Evolutionary conservation across 2,113 vertebrate genomes (phyloP).

Genomic region (Melospiza georgiana): DNA sequence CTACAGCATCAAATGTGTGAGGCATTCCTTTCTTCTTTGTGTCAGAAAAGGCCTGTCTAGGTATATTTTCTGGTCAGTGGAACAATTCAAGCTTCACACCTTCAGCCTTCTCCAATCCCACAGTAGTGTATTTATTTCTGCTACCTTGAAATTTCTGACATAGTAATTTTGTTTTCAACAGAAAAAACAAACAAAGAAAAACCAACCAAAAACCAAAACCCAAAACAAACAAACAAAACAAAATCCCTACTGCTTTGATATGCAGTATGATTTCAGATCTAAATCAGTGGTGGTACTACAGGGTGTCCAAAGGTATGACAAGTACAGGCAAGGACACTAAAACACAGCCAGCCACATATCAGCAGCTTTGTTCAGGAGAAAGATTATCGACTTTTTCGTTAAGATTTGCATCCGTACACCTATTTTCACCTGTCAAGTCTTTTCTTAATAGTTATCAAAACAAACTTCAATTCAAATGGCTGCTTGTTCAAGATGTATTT

Average conservation of each 20-base stretch:
- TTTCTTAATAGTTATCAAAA: background rate
- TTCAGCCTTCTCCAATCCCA: background rate
- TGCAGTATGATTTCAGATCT: background rate
- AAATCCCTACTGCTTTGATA: background rate
- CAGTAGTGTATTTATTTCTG: background rate
- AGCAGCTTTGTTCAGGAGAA: background rate
- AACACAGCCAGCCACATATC: accelerated
- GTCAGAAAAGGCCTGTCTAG: background rate
- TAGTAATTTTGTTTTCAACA: background rate
- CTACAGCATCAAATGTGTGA: background rate
- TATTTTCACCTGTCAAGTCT: background rate
- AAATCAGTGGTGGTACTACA: background rate
- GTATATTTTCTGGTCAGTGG: background rate
- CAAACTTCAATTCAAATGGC: background rate
- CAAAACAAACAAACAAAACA: background rate
- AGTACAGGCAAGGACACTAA: background rate
- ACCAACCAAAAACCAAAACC: background rate
- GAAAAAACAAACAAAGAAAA: background rate
- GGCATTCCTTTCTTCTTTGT: background rate
- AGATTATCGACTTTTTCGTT: background rate
- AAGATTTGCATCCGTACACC: background rate
- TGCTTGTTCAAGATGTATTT: background rate
- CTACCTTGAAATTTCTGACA: background rate
- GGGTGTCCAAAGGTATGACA: background rate
- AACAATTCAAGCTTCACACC: background rate